Conservation (phyloP, 2,113 vertebrate species). For the Bungarus multicinctus region DNA sequence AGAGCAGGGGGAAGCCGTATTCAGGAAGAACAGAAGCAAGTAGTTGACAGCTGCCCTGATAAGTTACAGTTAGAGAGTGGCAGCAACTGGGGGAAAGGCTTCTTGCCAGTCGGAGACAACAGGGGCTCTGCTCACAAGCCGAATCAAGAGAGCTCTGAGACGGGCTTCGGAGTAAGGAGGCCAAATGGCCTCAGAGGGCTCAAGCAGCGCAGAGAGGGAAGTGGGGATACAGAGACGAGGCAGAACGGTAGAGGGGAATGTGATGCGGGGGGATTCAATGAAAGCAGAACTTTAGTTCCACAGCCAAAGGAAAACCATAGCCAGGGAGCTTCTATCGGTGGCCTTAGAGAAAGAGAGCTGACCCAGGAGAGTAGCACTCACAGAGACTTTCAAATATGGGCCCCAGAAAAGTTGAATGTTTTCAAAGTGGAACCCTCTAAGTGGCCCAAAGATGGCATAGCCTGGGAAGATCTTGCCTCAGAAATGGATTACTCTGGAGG, state of each 20-base stretch:
- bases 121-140: background rate
- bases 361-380: background rate
- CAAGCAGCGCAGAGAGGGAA: background rate
- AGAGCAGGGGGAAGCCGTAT: background rate
- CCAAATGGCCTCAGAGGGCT: background rate
- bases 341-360: background rate
- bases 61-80: background rate
- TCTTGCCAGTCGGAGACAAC: background rate
- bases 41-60: background rate
- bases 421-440: background rate
- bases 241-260: background rate
- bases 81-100: background rate
- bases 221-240: too few species aligned
- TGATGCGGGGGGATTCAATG: background rate
- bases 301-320: background rate
- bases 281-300: background rate
- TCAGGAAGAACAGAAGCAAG: background rate
- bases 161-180: background rate
- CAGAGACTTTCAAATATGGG: background rate
- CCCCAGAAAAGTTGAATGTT: background rate
- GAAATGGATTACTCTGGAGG: background rate
- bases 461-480: background rate
- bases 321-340: background rate
- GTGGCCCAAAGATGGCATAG: background rate
- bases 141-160: background rate